phyloP scores from a whole-genome alignment of 2,888 invertebrate genomes.

The Ennomos quercinarius region DNA sequence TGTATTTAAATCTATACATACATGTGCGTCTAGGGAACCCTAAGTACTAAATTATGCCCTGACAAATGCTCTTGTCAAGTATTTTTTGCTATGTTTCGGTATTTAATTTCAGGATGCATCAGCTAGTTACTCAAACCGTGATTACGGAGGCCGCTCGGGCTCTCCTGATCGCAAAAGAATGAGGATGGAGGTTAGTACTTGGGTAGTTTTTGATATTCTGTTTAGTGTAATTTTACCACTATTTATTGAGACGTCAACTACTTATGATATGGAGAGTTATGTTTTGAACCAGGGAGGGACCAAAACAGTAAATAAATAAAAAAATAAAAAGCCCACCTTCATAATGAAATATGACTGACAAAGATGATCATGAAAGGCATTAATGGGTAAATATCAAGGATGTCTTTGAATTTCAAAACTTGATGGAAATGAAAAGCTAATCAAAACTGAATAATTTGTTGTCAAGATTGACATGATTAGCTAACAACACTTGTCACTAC shows the following conservation, averaged over 20 bases:
- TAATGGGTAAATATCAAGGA: slow-evolving; percentile 8
- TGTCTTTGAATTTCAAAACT: slow-evolving; percentile 8
- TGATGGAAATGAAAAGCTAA: slow-evolving; percentile 1
- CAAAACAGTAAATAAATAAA: slow-evolving; percentile 2
- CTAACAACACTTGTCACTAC: slow-evolving; percentile 9
- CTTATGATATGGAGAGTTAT: slow-evolving; percentile 5
- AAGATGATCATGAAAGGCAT: slow-evolving; percentile 17
- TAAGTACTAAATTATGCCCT: too few species aligned
- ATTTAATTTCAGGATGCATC: slow-evolving; percentile 69
- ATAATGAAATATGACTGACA: slow-evolving; percentile 11
- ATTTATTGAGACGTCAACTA: not conserved
- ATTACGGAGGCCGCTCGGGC: slow-evolving; percentile 83
- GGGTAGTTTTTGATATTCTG: slow-evolving; percentile 2
- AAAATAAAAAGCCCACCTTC: slow-evolving; percentile 19
- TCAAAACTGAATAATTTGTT: slow-evolving; percentile 10
- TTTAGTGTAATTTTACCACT: slow-evolving; percentile 11
- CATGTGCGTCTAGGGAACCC: too few species aligned
- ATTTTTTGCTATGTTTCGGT: not conserved
- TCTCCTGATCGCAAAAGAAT: slow-evolving; percentile 88
- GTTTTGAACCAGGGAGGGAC: slow-evolving; percentile 3
- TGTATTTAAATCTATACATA: too few species aligned
- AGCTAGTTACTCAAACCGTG: slow-evolving; percentile 80
- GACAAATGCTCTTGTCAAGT: not conserved
- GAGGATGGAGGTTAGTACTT: slow-evolving; percentile 85
- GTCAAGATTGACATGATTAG: slow-evolving; percentile 17